These are phyloP conservation scores for Melolontha melolontha DNA, from an alignment of 2,888 invertebrate species.

Conservation along the genomic window DNA sequence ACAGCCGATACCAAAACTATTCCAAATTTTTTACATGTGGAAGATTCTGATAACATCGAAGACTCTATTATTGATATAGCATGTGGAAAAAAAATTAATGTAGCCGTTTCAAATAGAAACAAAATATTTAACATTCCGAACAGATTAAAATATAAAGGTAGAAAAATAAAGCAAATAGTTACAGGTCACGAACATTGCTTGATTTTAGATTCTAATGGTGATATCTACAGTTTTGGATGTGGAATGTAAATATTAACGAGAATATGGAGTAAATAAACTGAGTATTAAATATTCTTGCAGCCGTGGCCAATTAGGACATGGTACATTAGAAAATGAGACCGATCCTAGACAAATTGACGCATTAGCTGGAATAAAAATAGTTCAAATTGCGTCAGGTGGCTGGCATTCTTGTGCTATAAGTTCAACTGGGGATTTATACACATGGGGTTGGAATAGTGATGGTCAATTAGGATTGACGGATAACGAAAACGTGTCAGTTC, in stretches of 20 bases:
- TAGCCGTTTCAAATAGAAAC: conserved; percentile 67
- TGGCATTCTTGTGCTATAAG: conserved; percentile 90
- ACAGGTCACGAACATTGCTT: conserved; percentile 88
- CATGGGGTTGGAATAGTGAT: conserved; percentile 92
- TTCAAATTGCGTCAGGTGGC: conserved; percentile 81
- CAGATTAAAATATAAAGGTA: conserved; percentile 69
- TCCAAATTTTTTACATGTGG: conserved; percentile 48
- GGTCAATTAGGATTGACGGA: conserved; percentile 83
- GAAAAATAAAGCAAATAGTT: conserved; percentile 72
- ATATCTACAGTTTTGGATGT: conserved; percentile 85
- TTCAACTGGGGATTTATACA: conserved; percentile 83
- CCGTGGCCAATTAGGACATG: conserved; percentile 89
- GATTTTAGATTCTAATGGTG: conserved; percentile 76
- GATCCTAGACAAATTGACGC: conserved; percentile 77
- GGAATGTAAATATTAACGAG: conserved; percentile 74
- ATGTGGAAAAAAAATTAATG: conserved; percentile 65
- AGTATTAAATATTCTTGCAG: conserved; percentile 65
- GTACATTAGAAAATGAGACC: conserved; percentile 73
- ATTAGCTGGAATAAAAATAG: conserved; percentile 80
- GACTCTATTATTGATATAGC: conserved; percentile 64
- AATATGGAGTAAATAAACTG: conserved; percentile 3
- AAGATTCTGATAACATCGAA: conserved; percentile 45
- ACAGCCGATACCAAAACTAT: conserved; percentile 46
- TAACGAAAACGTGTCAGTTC: conserved; percentile 63
- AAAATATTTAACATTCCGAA: conserved; percentile 74